Conservation (phyloP, 2,113 vertebrate genomes). For the Siphamia tubifer region DNA sequence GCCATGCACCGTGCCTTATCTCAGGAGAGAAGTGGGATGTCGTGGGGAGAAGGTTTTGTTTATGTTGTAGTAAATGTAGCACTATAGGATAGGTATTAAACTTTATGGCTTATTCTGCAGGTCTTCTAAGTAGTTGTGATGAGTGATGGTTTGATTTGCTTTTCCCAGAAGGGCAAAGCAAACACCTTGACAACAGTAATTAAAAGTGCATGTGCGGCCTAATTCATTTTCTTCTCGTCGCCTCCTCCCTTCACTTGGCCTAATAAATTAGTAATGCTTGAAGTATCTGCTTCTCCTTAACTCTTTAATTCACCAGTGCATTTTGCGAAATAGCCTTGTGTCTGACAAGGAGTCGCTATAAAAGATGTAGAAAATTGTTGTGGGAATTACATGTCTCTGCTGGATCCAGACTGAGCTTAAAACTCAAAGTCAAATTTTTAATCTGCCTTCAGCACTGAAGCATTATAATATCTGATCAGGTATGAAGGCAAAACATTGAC, state of each 20-base stretch:
- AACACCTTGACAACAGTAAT: constrained; percentile 74
- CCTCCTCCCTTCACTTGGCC: constrained; percentile 58
- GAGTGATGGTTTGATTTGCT: constrained; percentile 54
- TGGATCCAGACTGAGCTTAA: constrained; percentile 40
- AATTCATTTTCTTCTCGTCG: constrained; percentile 57
- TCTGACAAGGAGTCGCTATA: constrained; percentile 51
- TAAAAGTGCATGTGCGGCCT: constrained; percentile 63
- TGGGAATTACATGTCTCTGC: constrained; percentile 63
- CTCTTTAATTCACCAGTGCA: constrained; percentile 50
- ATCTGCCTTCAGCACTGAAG: constrained; percentile 25
- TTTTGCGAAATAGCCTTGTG: constrained; percentile 51
- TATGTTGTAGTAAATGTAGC: constrained; percentile 56
- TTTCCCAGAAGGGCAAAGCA: constrained; percentile 64
- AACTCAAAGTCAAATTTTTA: constrained; percentile 39
- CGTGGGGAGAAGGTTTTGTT: constrained; percentile 38
- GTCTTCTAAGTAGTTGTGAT: constrained; percentile 31
- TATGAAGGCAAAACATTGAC: neutral
- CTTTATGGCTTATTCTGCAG: constrained; percentile 38
- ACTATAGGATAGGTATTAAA: constrained; percentile 32
- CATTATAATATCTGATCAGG: constrained; percentile 35
- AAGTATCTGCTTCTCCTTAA: constrained; percentile 53
- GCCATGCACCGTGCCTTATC: constrained; percentile 8
- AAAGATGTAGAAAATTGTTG: constrained; percentile 65
- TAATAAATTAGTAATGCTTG: constrained; percentile 73
- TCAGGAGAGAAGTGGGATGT: constrained; percentile 18